Evolutionary conservation across 2,113 vertebrate genomes (phyloP).

Genomic region (Phaethornis superciliosus): DNA sequence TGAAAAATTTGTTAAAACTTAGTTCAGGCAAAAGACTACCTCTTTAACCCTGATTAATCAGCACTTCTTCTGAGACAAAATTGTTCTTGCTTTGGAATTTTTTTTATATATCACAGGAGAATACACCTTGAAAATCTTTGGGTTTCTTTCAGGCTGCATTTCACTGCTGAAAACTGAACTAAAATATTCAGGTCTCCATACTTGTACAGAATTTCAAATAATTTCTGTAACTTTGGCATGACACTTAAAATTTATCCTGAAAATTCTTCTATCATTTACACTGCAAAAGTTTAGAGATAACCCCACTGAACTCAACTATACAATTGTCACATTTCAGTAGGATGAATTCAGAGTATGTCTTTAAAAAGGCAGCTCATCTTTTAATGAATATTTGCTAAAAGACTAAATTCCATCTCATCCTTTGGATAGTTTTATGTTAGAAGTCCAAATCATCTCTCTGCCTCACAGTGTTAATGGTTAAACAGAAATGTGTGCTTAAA

Average conservation of each 20-base stretch:
- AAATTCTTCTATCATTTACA: neutral
- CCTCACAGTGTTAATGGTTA: neutral
- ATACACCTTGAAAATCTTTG: neutral
- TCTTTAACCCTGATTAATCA: neutral
- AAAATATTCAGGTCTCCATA: neutral
- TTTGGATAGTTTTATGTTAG: neutral
- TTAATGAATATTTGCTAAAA: neutral
- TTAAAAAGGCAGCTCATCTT: neutral
- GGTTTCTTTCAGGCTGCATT: neutral
- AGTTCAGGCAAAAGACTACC: neutral
- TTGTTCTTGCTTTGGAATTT: neutral
- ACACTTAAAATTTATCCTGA: neutral
- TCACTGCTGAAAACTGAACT: neutral
- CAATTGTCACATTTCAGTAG: neutral
- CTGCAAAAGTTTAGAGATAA: neutral
- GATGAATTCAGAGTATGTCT: neutral
- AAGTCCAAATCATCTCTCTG: neutral
- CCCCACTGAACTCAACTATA: neutral
- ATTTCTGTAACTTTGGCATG: neutral
- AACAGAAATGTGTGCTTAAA: neutral
- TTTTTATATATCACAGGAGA: neutral
- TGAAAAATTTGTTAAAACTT: neutral
- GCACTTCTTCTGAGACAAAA: neutral
- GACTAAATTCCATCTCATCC: neutral
- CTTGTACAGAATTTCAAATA: neutral